phyloP scores from a whole-genome alignment of 2,113 vertebrate species.

The Cyprinodon tularosa region DNA sequence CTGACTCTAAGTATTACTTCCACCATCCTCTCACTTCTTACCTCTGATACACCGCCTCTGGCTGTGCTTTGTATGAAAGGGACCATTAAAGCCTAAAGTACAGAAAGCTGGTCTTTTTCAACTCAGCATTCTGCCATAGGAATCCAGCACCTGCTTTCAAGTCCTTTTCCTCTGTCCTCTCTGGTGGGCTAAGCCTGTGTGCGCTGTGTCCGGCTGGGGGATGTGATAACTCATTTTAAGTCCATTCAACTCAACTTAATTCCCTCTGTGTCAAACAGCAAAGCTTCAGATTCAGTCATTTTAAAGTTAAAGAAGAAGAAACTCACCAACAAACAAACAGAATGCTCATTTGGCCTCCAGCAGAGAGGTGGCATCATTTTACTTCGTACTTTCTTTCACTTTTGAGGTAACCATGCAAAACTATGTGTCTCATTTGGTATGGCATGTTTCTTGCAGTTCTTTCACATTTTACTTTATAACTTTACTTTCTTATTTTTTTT shows the following conservation, averaged over 20 bases:
- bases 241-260: slow-evolving; percentile 75
- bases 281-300: slow-evolving; percentile 66
- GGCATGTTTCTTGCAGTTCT: slow-evolving; percentile 36
- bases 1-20: slow-evolving; percentile 41
- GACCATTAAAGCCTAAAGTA: slow-evolving; percentile 69
- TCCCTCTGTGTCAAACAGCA: slow-evolving; percentile 62
- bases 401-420: slow-evolving; percentile 53
- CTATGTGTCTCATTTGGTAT: slow-evolving; percentile 54
- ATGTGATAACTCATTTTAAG: slow-evolving; percentile 74
- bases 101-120: slow-evolving; percentile 68
- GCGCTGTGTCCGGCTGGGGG: slow-evolving; percentile 70
- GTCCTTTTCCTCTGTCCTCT: slow-evolving; percentile 61
- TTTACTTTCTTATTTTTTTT: slow-evolving; percentile 20
- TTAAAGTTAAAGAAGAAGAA: slow-evolving; percentile 52
- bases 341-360: slow-evolving; percentile 68
- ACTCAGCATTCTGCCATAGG: slow-evolving; percentile 66
- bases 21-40: slow-evolving; percentile 34
- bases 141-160: slow-evolving; percentile 72
- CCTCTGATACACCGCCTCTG: slow-evolving; percentile 60
- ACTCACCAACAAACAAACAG: slow-evolving; percentile 24
- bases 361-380: slow-evolving; percentile 59
- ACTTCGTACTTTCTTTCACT: slow-evolving; percentile 40
- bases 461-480: slow-evolving; percentile 44
- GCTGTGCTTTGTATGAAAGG: slow-evolving; percentile 70
- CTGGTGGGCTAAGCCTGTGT: slow-evolving; percentile 53